phyloP scores from a whole-genome alignment of 2,797 vertebrate genomes.

The Sebastes aleutianus region DNA sequence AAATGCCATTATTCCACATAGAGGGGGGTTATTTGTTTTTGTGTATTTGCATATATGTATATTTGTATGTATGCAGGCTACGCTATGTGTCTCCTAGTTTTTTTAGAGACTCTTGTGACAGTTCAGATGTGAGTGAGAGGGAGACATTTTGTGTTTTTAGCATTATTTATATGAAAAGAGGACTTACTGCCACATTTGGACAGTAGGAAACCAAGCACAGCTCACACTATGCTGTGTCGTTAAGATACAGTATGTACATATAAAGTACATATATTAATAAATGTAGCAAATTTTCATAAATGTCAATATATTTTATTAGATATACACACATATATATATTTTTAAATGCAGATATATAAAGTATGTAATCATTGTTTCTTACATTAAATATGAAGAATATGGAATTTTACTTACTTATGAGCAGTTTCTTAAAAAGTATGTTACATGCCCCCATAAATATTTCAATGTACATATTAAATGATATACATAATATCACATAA shows the following conservation, averaged over 20 bases:
- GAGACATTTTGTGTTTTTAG: constrained; percentile 75
- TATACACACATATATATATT: neutral
- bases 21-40: constrained; percentile 72
- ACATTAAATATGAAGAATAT: neutral
- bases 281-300: neutral
- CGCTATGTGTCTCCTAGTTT: constrained; percentile 67
- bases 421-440: neutral
- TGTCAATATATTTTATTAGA: neutral
- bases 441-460: neutral
- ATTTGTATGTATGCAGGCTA: constrained; percentile 82
- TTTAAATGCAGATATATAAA: neutral
- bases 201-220: constrained; percentile 58
- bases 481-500: too few relatives aligned
- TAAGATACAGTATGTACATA: neutral
- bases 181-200: constrained; percentile 62
- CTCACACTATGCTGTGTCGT: constrained; percentile 40
- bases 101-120: constrained; percentile 72
- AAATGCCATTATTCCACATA: constrained; percentile 72
- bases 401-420: neutral
- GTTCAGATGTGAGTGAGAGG: constrained; percentile 73
- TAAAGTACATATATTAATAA: neutral
- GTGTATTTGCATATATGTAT: constrained; percentile 81
- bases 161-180: constrained; percentile 85
- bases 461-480: too few relatives aligned
- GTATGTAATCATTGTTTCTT: neutral